Conservation (phyloP, 92 coral and sea anemone genomes). For the Paragorgia papillata region DNA sequence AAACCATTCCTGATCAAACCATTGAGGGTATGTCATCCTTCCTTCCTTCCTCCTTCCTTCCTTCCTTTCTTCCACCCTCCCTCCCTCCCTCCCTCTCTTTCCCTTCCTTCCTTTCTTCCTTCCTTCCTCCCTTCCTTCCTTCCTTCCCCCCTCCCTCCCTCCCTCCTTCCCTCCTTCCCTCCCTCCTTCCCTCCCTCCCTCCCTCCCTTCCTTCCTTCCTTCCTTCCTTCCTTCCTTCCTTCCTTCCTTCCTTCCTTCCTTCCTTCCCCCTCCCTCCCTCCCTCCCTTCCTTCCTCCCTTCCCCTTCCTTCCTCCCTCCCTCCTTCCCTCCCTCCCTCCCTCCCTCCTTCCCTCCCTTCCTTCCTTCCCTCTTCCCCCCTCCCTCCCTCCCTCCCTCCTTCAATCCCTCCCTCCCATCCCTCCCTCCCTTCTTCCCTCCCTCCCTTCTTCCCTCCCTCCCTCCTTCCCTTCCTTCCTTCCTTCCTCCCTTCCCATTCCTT, state of each 20-base stretch:
- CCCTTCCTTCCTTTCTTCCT: neutral
- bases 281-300: neutral
- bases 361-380: no score
- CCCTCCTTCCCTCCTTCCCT: neutral
- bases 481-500: neutral
- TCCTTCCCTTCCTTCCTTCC: no score
- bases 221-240: no score
- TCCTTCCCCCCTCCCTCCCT: neutral
- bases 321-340: no score
- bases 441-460: no score
- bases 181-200: neutral
- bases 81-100: neutral
- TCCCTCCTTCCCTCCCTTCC: no score
- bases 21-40: conserved; percentile 9
- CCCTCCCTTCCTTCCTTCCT: no score
- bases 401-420: no score
- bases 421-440: no score
- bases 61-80: neutral
- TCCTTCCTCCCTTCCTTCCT: neutral
- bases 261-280: neutral
- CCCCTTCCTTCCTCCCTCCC: no score
- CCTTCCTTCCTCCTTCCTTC: neutral
- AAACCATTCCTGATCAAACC: conserved; percentile 5
- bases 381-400: neutral
- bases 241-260: no score